These are phyloP conservation scores for Coryphaenoides rupestris DNA, from an alignment of 2,113 vertebrate species.

Conservation along the genomic window DNA sequence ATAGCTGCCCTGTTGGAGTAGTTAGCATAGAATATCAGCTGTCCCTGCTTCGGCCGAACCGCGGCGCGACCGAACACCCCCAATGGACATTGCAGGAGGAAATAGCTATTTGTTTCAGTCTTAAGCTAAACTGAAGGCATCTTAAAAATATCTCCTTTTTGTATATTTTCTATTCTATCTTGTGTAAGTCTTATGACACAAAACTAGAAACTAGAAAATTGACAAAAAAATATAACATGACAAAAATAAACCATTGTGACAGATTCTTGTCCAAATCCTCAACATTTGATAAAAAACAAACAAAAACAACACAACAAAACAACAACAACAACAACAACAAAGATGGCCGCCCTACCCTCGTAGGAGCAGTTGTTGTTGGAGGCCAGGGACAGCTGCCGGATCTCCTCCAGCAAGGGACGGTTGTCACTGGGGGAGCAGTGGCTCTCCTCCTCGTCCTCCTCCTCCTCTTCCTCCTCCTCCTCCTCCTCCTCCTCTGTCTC, in stretches of 20 bases:
- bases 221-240: too few species aligned
- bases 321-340: neutral
- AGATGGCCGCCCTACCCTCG: conserved; percentile 70
- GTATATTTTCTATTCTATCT: neutral
- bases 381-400: conserved; percentile 80
- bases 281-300: neutral
- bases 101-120: too few species aligned
- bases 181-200: neutral
- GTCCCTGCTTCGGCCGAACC: too few species aligned
- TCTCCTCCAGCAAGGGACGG: conserved; percentile 84
- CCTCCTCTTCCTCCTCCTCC: conserved; percentile 66
- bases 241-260: neutral
- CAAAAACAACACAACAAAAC: neutral
- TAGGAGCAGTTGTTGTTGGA: conserved; percentile 88
- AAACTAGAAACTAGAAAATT: too few species aligned
- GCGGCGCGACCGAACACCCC: too few species aligned
- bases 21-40: too few species aligned
- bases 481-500: conserved; percentile 84
- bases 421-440: conserved; percentile 75
- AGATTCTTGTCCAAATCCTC: neutral
- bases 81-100: too few species aligned
- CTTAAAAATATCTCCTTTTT: too few species aligned
- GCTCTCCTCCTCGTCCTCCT: conserved; percentile 81
- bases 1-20: neutral
- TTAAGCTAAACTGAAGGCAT: too few species aligned